These are phyloP conservation scores for Tribolium castaneum DNA, from an alignment of 1,140 invertebrate species.

Conservation along the genomic window DNA sequence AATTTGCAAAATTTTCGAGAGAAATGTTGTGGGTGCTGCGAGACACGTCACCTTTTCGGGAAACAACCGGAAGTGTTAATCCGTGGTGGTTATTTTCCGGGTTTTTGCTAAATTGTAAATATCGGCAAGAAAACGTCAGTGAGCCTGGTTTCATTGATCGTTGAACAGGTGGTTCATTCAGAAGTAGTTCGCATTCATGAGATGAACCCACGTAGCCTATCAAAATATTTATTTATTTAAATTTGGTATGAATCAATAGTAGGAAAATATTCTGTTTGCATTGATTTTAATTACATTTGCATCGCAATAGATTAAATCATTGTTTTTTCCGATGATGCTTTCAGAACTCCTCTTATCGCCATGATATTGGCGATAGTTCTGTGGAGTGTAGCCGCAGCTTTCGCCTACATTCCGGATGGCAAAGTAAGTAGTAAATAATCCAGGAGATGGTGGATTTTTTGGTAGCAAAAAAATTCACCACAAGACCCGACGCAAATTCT, in stretches of 20 bases:
- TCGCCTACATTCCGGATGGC: slow-evolving; percentile 30
- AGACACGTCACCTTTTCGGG: background rate
- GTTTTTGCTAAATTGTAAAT: background rate
- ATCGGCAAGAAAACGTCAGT: background rate
- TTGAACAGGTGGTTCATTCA: slow-evolving; percentile 55
- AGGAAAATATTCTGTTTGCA: background rate
- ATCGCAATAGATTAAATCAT: background rate
- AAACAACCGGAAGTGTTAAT: background rate
- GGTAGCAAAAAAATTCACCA: no score
- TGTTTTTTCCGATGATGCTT: background rate
- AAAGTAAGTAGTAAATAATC: background rate
- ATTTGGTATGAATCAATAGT: background rate
- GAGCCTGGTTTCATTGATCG: slow-evolving; percentile 45
- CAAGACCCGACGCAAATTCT: background rate
- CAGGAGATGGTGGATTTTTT: no score
- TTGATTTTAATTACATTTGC: background rate
- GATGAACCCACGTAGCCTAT: slow-evolving; percentile 14
- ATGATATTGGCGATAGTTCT: slow-evolving; percentile 27
- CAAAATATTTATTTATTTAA: slow-evolving; percentile 26
- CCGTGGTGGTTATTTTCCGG: background rate
- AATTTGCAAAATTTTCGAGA: no score
- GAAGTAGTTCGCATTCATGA: slow-evolving; percentile 36
- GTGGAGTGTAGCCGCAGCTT: slow-evolving; percentile 22
- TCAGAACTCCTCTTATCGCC: slow-evolving; percentile 7
- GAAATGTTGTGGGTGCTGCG: background rate